Percentiles rank a stretch among this genome's conserved stretches.
Conservation (phyloP, 1,140 invertebrate genomes). For the Hyposmocoma kahamanoa region DNA sequence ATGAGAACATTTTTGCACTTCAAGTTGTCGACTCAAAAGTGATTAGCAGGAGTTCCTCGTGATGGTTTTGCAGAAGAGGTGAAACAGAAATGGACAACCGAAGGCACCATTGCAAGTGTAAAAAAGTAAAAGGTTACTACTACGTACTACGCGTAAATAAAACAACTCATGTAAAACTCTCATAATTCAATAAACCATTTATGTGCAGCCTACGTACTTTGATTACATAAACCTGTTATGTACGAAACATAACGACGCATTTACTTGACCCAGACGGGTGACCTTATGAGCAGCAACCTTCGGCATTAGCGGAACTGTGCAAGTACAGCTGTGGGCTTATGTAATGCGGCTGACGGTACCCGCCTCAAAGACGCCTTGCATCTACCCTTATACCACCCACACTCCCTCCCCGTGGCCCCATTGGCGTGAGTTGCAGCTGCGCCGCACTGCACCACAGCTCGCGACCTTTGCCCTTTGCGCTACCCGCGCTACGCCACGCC, state of each 20-base stretch:
- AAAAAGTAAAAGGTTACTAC: no score
- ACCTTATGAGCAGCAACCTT: constrained; percentile 57
- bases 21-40: no score
- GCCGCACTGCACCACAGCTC: constrained; percentile 43
- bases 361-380: constrained; percentile 28
- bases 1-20: no score
- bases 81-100: no score
- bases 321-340: constrained; percentile 33
- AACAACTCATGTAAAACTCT: no score
- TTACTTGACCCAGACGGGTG: constrained; percentile 40
- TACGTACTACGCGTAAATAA: no score
- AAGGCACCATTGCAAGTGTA: no score
- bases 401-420: constrained; percentile 13
- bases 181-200: no score
- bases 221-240: neutral
- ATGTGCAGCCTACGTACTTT: neutral
- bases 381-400: constrained; percentile 2
- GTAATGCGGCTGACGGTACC: constrained; percentile 23
- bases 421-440: no score
- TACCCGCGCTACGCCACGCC: constrained; percentile 6
- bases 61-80: no score
- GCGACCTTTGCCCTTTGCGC: constrained; percentile 33
- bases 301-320: constrained; percentile 43
- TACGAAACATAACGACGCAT: neutral
- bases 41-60: no score